These are phyloP conservation scores for Aphodius sticticus DNA, from an alignment of 2,888 invertebrate genomes.

Conservation along the genomic window DNA sequence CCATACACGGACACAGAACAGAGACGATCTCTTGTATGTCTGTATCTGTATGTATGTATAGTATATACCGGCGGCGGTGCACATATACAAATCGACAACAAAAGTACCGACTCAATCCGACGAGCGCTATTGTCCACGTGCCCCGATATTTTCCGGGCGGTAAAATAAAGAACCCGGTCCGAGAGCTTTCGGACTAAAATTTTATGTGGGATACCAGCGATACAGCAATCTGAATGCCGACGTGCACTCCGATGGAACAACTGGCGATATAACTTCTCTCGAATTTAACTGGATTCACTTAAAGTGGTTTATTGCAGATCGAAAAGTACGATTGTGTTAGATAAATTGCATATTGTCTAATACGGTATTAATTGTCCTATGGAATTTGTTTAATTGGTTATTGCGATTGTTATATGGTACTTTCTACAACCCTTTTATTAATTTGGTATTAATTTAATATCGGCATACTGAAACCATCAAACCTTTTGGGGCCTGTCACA, in stretches of 20 bases:
- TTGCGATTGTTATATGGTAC: too few species aligned
- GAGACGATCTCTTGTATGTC: too few species aligned
- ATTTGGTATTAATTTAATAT: too few species aligned
- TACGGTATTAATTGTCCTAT: too few species aligned
- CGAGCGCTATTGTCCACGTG: conserved; percentile 22
- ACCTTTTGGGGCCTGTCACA: too few species aligned
- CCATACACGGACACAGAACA: neutral
- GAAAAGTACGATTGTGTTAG: too few species aligned
- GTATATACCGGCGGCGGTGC: conserved; percentile 5
- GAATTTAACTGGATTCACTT: neutral
- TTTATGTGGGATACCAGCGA: neutral
- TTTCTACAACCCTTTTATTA: too few species aligned
- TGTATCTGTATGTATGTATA: neutral
- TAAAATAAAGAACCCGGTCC: conserved; percentile 8
- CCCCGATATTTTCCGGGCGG: conserved; percentile 19
- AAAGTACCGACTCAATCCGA: conserved; percentile 18
- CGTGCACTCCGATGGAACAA: neutral
- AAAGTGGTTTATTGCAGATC: neutral
- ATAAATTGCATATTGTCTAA: too few species aligned
- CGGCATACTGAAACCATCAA: too few species aligned
- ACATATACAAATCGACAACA: conserved; percentile 18
- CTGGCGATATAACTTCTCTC: neutral
- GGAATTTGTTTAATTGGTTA: too few species aligned
- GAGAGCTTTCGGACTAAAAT: neutral
- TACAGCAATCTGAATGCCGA: neutral